These are phyloP conservation scores for Lamprologus speciosus DNA, from an alignment of 2,113 vertebrate species.

Conservation along the genomic window DNA sequence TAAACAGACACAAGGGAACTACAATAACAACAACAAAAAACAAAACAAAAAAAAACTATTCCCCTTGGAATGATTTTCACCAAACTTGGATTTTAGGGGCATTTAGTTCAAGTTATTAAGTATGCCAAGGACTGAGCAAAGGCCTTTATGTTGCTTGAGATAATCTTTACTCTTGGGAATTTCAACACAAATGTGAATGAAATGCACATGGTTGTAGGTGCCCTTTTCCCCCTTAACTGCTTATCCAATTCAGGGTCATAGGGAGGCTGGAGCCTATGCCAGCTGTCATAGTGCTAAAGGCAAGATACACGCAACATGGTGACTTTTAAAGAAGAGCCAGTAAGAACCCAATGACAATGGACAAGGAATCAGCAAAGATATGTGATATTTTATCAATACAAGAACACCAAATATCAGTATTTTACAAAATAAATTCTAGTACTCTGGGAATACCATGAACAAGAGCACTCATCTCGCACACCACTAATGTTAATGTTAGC, in stretches of 20 bases:
- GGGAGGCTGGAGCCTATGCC: neutral
- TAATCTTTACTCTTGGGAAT: neutral
- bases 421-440: neutral
- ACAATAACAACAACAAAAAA: neutral
- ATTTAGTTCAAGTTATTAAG: neutral
- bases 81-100: neutral
- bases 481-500: neutral
- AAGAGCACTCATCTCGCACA: neutral
- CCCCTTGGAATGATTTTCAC: neutral
- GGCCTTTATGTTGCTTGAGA: neutral
- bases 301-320: neutral
- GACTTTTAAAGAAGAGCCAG: neutral
- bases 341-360: neutral
- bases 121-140: neutral
- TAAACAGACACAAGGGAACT: neutral
- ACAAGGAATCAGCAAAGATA: neutral
- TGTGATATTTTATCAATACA: neutral
- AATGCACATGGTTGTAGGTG: neutral
- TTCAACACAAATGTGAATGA: neutral
- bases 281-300: neutral
- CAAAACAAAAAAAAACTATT: neutral
- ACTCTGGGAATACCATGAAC: neutral
- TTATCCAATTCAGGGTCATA: neutral
- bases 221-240: neutral
- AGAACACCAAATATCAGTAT: neutral